A percentile compares a stretch with the other conserved stretches of the same genome.
These are phyloP conservation scores for Pocillopora verrucosa DNA, from an alignment of 64 coral and sea anemone species.

Conservation along the genomic window DNA sequence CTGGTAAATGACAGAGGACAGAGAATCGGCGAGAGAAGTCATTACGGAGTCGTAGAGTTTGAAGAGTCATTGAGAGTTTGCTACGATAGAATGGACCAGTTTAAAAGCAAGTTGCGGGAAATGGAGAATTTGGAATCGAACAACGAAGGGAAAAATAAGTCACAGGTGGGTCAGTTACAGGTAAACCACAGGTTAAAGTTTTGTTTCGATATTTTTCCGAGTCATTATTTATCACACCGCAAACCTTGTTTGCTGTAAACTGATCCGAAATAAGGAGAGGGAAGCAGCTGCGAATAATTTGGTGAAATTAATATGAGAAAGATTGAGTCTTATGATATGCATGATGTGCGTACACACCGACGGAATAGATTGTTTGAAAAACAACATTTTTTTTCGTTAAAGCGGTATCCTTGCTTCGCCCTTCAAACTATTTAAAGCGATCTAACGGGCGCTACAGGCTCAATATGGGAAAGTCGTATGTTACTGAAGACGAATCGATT, in stretches of 20 bases:
- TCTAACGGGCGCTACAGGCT: neutral
- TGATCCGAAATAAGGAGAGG: neutral
- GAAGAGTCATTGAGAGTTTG: constrained; percentile 66
- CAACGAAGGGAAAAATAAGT: constrained; percentile 15
- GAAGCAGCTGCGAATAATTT: neutral
- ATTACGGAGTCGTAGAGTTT: constrained; percentile 68
- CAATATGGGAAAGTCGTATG: neutral
- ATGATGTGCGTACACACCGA: neutral
- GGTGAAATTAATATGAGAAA: neutral
- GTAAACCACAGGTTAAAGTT: neutral
- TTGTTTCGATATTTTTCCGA: neutral
- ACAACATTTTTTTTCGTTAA: neutral
- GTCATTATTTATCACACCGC: neutral
- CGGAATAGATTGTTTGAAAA: neutral
- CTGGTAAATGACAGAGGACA: constrained; percentile 62
- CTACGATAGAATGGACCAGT: constrained; percentile 60
- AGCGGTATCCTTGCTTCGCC: neutral
- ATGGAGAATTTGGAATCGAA: constrained; percentile 32
- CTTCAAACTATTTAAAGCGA: neutral
- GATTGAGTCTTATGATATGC: neutral
- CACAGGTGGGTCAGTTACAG: neutral
- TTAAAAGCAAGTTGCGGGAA: constrained; percentile 33
- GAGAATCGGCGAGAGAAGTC: constrained; percentile 40
- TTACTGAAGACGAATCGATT: neutral
- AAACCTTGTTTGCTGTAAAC: neutral